Conservation (phyloP, 1,140 invertebrate species). For the Trichonephila clavipes region DNA sequence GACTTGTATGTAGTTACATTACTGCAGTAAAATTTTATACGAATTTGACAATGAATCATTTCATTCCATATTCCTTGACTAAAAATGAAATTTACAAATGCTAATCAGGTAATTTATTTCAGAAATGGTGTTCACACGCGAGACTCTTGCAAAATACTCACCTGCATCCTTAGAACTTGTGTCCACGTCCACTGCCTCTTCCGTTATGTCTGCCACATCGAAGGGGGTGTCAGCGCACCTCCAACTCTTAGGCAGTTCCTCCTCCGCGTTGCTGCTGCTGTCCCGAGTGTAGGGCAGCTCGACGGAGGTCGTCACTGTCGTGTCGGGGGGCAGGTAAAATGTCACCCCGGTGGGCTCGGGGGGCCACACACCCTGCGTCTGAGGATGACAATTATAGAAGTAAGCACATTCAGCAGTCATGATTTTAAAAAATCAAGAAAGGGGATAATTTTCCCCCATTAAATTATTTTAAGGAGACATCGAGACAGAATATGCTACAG, state of each 20-base stretch:
- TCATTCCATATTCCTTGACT: too few relatives aligned
- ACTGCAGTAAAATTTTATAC: too few relatives aligned
- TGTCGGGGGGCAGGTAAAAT: slow-evolving; percentile 54
- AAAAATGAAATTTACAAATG: too few relatives aligned
- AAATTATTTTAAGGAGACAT: too few relatives aligned
- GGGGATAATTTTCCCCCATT: too few relatives aligned
- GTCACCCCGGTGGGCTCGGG: slow-evolving; percentile 64
- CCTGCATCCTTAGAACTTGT: slow-evolving; percentile 30
- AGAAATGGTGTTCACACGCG: too few relatives aligned
- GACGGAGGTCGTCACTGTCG: slow-evolving; percentile 51
- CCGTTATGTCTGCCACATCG: slow-evolving; percentile 66
- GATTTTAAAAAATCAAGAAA: background rate
- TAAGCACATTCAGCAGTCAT: too few relatives aligned
- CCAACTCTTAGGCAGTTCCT: background rate
- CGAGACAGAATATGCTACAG: too few relatives aligned
- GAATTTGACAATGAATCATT: too few relatives aligned
- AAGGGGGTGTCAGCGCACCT: slow-evolving; percentile 69
- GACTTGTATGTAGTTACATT: too few relatives aligned
- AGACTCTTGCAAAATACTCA: background rate
- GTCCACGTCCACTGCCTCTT: slow-evolving; percentile 57
- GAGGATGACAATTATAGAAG: background rate
- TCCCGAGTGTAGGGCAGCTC: slow-evolving; percentile 38
- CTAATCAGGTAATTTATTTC: too few relatives aligned
- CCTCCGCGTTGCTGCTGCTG: slow-evolving; percentile 30
- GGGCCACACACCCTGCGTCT: slow-evolving; percentile 54